Evolutionary conservation across 2,113 vertebrate species (phyloP).

Genomic region (Cyphomyrus plagiostoma): DNA sequence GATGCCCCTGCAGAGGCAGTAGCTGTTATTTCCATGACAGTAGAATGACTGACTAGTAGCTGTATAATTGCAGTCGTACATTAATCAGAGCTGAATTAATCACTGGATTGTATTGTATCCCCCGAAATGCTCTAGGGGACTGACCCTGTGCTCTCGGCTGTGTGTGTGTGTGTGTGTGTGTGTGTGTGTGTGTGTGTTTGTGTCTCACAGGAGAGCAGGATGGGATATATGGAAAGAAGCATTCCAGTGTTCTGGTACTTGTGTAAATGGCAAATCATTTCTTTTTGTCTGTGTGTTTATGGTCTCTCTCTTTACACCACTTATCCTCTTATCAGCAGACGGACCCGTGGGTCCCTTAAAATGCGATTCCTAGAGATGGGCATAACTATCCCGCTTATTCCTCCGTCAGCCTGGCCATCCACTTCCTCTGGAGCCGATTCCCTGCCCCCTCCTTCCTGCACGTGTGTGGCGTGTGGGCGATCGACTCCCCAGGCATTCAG

Average conservation of each 20-base stretch:
- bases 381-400: not conserved
- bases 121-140: not conserved
- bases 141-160: not conserved
- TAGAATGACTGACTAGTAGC: not conserved
- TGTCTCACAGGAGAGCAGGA: not conserved
- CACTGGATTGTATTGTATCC: not conserved
- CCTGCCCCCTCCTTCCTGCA: not conserved
- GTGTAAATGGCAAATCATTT: not conserved
- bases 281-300: not conserved
- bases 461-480: not conserved
- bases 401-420: not conserved
- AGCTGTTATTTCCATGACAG: not conserved
- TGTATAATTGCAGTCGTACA: not conserved
- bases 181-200: no score
- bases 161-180: not conserved
- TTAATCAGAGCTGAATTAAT: slow-evolving; percentile 12
- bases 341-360: not conserved
- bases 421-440: not conserved
- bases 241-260: not conserved
- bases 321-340: not conserved
- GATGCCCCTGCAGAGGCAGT: not conserved
- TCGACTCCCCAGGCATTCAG: not conserved
- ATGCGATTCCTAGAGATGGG: not conserved
- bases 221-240: not conserved
- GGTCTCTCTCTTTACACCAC: not conserved